A percentile compares a stretch with the other conserved stretches of the same genome.
Conservation (phyloP, 2,113 vertebrate genomes). For the Brachyistius frenatus region DNA sequence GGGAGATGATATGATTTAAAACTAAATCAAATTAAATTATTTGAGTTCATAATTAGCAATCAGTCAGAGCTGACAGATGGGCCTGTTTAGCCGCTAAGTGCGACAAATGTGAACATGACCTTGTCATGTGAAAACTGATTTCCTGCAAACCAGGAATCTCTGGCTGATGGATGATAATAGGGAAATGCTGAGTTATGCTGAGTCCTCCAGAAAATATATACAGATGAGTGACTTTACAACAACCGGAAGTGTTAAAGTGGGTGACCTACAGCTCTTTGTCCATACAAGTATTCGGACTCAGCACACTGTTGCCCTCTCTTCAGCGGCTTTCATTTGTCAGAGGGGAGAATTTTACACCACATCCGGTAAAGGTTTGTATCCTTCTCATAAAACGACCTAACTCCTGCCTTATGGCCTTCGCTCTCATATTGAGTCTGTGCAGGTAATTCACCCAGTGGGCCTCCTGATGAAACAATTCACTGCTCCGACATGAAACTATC, state of each 20-base stretch:
- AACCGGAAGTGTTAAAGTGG: not conserved
- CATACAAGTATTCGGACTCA: not conserved
- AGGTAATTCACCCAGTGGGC: slow-evolving; percentile 9
- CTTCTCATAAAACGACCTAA: slow-evolving; percentile 5
- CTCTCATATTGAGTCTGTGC: slow-evolving; percentile 9
- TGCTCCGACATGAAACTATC: not conserved
- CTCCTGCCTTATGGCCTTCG: slow-evolving; percentile 18
- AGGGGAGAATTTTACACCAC: slow-evolving; percentile 7
- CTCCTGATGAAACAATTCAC: slow-evolving; percentile 11
- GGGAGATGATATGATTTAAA: not conserved
- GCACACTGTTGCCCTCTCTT: not conserved
- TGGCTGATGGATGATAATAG: slow-evolving; percentile 15
- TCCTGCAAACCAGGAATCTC: slow-evolving; percentile 22
- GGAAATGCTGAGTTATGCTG: slow-evolving; percentile 5
- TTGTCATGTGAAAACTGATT: not conserved
- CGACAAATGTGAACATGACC: not conserved
- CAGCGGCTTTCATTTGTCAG: slow-evolving; percentile 6
- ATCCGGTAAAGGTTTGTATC: slow-evolving; percentile 26
- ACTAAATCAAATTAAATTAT: not conserved
- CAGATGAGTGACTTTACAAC: slow-evolving; percentile 33
- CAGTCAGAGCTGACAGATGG: not conserved
- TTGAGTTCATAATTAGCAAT: slow-evolving; percentile 12
- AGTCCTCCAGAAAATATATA: slow-evolving; percentile 13
- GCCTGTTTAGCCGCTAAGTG: not conserved
- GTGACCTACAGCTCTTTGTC: not conserved